phyloP scores from a whole-genome alignment of 2,113 vertebrate genomes.

The Dromas ardeola region DNA sequence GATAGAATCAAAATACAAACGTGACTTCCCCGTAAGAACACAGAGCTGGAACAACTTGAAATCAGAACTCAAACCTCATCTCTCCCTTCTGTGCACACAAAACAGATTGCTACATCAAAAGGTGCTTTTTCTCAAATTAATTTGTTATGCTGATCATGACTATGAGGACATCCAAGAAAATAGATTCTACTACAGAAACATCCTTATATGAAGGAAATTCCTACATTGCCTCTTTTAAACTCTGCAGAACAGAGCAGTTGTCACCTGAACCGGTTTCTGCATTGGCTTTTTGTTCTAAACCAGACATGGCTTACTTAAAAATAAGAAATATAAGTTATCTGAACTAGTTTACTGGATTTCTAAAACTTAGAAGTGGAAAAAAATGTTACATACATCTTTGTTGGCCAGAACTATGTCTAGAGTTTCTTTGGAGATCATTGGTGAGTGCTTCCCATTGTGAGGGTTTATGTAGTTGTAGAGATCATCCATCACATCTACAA shows the following conservation, averaged over 20 bases:
- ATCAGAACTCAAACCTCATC: background rate
- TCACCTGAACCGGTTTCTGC: background rate
- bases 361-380: background rate
- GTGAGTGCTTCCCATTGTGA: slow-evolving; percentile 86
- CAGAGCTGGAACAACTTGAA: background rate
- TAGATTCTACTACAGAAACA: background rate
- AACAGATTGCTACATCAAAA: background rate
- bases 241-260: background rate
- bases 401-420: slow-evolving; percentile 87
- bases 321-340: background rate
- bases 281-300: background rate
- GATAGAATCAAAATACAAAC: background rate
- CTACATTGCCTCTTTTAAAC: background rate
- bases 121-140: background rate
- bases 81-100: background rate
- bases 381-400: slow-evolving; percentile 84
- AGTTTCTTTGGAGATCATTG: slow-evolving; percentile 92
- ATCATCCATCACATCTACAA: slow-evolving; percentile 94
- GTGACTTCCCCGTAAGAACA: rapidly evolving
- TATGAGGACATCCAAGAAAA: background rate
- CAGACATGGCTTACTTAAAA: background rate
- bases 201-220: background rate
- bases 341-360: background rate
- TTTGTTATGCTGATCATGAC: background rate
- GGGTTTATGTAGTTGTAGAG: slow-evolving; percentile 92